These are phyloP conservation scores for Blastomussa wellsi DNA, from an alignment of 92 coral and sea anemone species.

Conservation along the genomic window DNA sequence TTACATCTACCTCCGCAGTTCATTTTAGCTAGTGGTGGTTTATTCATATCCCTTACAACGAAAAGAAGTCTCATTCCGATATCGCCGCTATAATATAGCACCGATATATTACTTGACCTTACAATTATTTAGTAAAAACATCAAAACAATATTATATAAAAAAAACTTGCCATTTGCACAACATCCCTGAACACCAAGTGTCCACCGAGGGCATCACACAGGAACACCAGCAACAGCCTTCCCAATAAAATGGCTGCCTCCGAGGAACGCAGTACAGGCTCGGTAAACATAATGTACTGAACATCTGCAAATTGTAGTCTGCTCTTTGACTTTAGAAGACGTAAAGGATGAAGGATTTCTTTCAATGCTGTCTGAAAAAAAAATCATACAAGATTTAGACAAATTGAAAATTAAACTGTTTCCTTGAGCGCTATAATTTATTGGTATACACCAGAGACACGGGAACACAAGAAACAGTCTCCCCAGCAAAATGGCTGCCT, in stretches of 20 bases:
- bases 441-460: too few species aligned
- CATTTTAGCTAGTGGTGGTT: too few species aligned
- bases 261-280: slow-evolving; percentile 1
- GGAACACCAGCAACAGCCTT: slow-evolving; percentile 27
- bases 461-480: too few species aligned
- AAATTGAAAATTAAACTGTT: background rate
- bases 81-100: too few species aligned
- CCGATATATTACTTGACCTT: too few species aligned
- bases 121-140: background rate
- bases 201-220: slow-evolving; percentile 27
- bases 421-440: background rate
- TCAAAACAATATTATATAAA: background rate
- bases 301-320: slow-evolving; percentile 29
- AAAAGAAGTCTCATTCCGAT: too few species aligned
- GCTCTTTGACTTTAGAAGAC: slow-evolving; percentile 34
- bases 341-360: slow-evolving; percentile 29
- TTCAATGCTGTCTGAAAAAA: slow-evolving; percentile 23
- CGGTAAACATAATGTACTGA: slow-evolving; percentile 8
- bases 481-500: too few species aligned
- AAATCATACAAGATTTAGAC: background rate
- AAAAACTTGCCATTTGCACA: slow-evolving; percentile 10
- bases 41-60: too few species aligned
- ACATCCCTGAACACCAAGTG: slow-evolving; percentile 28
- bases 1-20: too few species aligned
- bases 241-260: slow-evolving; percentile 15